Conservation (phyloP, 1,140 invertebrate genomes). For the Neodiprion fabricii region DNA sequence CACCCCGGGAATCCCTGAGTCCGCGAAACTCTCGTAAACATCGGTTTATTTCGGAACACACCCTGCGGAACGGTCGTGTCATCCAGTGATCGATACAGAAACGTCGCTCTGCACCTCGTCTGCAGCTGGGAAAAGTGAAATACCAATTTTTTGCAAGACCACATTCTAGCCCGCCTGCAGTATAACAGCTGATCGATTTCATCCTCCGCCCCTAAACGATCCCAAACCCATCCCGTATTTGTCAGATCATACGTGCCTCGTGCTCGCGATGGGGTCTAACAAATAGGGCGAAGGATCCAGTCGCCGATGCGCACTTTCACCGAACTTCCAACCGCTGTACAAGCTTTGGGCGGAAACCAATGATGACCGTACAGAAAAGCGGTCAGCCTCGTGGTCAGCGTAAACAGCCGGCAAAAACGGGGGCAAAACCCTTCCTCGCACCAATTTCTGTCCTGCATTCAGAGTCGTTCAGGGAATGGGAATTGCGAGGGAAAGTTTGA, state of each 20-base stretch:
- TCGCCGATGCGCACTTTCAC: neutral
- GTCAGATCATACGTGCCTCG: too few relatives aligned
- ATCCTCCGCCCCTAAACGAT: too few relatives aligned
- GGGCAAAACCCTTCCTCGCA: conserved; percentile 39
- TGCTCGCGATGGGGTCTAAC: too few relatives aligned
- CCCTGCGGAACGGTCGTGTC: too few relatives aligned
- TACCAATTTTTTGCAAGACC: too few relatives aligned
- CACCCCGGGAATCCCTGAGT: neutral
- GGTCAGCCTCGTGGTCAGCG: conserved; percentile 53
- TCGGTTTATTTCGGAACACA: neutral
- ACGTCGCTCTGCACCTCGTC: too few relatives aligned
- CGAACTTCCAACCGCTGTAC: conserved; percentile 48
- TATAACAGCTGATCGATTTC: too few relatives aligned
- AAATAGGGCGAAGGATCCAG: neutral
- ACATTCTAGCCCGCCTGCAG: too few relatives aligned
- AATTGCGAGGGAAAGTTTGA: neutral
- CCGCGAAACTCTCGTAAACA: neutral
- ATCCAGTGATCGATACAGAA: too few relatives aligned
- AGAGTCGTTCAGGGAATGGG: neutral
- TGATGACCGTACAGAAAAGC: conserved; percentile 54
- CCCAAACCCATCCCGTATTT: too few relatives aligned
- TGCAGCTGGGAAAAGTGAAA: too few relatives aligned
- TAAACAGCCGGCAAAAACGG: conserved; percentile 57
- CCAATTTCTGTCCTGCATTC: conserved; percentile 27
- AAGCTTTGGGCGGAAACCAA: conserved; percentile 57